These are phyloP conservation scores for Lochmaea capreae DNA, from an alignment of 2,888 invertebrate species.

Conservation along the genomic window DNA sequence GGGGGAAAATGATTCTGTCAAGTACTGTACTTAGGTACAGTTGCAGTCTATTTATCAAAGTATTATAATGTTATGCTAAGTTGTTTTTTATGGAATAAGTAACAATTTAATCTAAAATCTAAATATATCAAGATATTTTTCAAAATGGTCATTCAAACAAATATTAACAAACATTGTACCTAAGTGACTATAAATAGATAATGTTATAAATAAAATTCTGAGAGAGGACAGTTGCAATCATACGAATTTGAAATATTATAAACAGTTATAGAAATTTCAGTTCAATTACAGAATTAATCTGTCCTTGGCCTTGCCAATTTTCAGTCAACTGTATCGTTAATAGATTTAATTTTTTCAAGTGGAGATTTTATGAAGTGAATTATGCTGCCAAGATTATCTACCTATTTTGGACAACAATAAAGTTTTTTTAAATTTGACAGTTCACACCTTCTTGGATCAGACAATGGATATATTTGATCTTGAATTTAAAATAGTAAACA, in stretches of 20 bases:
- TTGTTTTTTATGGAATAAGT: too few relatives aligned
- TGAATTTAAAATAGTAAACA: too few relatives aligned
- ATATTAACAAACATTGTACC: too few relatives aligned
- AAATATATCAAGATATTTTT: too few relatives aligned
- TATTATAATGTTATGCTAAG: too few relatives aligned
- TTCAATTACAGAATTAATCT: not conserved
- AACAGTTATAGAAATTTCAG: not conserved
- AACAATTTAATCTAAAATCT: too few relatives aligned
- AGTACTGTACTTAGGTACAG: too few relatives aligned
- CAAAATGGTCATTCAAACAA: too few relatives aligned
- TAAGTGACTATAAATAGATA: not conserved
- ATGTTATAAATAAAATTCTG: not conserved
- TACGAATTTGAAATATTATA: slow-evolving; percentile 11
- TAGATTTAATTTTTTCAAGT: slow-evolving; percentile 8
- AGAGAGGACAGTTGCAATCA: not conserved
- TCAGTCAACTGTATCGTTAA: slow-evolving; percentile 6
- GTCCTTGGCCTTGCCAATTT: slow-evolving; percentile 11
- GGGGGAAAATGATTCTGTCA: too few relatives aligned
- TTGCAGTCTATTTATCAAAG: too few relatives aligned
- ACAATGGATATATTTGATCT: not conserved
- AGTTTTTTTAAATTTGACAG: not conserved
- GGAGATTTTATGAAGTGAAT: slow-evolving; percentile 5
- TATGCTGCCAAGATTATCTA: not conserved
- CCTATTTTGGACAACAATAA: not conserved
- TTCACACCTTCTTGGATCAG: not conserved